A percentile compares a stretch with the other conserved stretches of the same genome.
Evolutionary conservation across 2,888 invertebrate genomes (phyloP).

Genomic region (Sarcophaga carnaria): DNA sequence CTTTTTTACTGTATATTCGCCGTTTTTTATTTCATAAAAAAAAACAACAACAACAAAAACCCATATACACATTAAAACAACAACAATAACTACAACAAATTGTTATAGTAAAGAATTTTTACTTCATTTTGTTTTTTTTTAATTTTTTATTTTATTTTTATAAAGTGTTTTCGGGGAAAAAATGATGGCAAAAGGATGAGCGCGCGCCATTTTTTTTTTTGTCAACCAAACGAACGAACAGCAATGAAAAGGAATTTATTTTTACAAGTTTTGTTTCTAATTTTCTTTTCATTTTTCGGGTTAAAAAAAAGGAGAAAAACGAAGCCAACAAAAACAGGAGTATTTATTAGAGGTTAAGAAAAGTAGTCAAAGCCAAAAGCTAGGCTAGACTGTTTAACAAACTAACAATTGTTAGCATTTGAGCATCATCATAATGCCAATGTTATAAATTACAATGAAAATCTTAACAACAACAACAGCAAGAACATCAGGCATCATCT

Average conservation of each 20-base stretch:
- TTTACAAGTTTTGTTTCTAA: constrained; percentile 37
- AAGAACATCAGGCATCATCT: too few relatives aligned
- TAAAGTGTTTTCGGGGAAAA: not conserved
- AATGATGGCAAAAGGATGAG: constrained; percentile 27
- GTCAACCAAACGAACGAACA: not conserved
- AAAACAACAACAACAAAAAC: not conserved
- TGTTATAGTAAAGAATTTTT: constrained; percentile 31
- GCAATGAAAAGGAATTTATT: constrained; percentile 2
- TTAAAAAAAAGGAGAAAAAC: constrained; percentile 68
- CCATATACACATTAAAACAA: not conserved
- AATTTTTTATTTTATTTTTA: not conserved
- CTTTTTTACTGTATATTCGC: constrained; percentile 9
- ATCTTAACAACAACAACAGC: too few relatives aligned
- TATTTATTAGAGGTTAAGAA: not conserved
- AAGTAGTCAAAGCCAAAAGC: constrained; percentile 1
- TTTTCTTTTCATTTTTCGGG: constrained; percentile 12
- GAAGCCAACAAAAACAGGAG: not conserved
- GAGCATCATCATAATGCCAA: too few relatives aligned
- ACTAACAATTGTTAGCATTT: too few relatives aligned
- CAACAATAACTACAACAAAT: constrained; percentile 18
- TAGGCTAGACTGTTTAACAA: not conserved
- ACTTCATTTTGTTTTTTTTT: too few relatives aligned
- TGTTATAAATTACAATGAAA: too few relatives aligned
- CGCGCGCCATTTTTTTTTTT: constrained; percentile 36
- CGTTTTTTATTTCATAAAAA: too few relatives aligned